Evolutionary conservation across 2,797 vertebrate species (phyloP).

Genomic region (Harpagifer antarcticus): DNA sequence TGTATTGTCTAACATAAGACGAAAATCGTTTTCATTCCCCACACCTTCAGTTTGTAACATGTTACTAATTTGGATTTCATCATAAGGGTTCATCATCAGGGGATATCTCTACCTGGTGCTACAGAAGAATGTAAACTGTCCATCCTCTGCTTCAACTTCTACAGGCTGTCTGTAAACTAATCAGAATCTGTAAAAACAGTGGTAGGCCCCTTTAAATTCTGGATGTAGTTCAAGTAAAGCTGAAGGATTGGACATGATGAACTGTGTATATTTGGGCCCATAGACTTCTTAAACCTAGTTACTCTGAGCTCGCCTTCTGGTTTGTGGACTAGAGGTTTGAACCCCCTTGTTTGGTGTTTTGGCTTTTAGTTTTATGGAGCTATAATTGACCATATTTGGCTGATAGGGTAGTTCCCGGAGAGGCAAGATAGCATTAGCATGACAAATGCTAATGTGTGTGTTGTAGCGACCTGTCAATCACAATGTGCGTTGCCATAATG

Average conservation of each 20-base stretch:
- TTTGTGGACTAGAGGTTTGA: too few relatives aligned
- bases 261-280: constrained; percentile 10
- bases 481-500: too few relatives aligned
- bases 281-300: too few relatives aligned
- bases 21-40: neutral
- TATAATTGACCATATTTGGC: too few relatives aligned
- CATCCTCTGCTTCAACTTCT: neutral
- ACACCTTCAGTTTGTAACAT: neutral
- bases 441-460: too few relatives aligned
- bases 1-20: neutral
- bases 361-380: too few relatives aligned
- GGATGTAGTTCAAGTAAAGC: neutral
- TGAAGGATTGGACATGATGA: neutral
- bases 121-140: too few relatives aligned
- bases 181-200: neutral
- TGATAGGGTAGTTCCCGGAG: too few relatives aligned
- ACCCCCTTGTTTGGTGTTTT: too few relatives aligned
- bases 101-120: neutral
- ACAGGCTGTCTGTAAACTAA: neutral
- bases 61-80: neutral
- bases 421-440: too few relatives aligned
- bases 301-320: too few relatives aligned
- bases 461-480: too few relatives aligned
- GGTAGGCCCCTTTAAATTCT: neutral
- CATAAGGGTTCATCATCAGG: neutral